A percentile compares a stretch with the other conserved stretches of the same genome.
These are phyloP conservation scores for Anguilla rostrata DNA, from an alignment of 2,113 vertebrate genomes.

Conservation along the genomic window DNA sequence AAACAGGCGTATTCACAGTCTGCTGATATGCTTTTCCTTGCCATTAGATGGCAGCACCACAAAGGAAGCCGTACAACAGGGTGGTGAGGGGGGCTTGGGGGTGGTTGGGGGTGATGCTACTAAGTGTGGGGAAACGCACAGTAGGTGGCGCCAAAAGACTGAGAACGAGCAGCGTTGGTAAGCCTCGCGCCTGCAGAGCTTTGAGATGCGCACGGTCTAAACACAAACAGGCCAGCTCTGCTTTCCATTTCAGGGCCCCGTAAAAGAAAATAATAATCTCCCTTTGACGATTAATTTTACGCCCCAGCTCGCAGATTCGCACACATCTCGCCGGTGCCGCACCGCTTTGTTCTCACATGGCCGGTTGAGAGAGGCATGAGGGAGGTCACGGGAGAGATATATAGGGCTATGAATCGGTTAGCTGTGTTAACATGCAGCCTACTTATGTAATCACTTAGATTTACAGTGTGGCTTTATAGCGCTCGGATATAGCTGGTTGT, in stretches of 20 bases:
- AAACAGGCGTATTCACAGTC: neutral
- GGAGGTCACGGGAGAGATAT: neutral
- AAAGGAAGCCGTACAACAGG: neutral
- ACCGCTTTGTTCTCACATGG: neutral
- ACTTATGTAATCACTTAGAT: neutral
- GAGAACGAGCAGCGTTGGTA: constrained; percentile 6
- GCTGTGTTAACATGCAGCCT: neutral
- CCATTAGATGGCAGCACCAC: constrained; percentile 70
- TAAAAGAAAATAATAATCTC: neutral
- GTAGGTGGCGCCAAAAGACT: constrained; percentile 55
- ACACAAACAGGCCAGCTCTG: constrained; percentile 4
- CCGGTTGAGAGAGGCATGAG: neutral
- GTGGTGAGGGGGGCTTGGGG: too few species aligned
- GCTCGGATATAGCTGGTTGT: neutral
- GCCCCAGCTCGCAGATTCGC: neutral
- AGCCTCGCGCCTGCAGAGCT: neutral
- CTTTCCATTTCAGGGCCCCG: neutral
- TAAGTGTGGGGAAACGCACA: constrained; percentile 26
- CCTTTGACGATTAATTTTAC: neutral
- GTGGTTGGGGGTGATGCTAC: neutral
- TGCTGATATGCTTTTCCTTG: neutral
- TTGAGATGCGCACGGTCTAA: neutral
- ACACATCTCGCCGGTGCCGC: neutral
- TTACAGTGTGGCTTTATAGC: neutral
- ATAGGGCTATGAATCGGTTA: neutral